Evolutionary conservation across 1,140 invertebrate genomes (phyloP).

Genomic region (Macrotrachela quadricornifera): DNA sequence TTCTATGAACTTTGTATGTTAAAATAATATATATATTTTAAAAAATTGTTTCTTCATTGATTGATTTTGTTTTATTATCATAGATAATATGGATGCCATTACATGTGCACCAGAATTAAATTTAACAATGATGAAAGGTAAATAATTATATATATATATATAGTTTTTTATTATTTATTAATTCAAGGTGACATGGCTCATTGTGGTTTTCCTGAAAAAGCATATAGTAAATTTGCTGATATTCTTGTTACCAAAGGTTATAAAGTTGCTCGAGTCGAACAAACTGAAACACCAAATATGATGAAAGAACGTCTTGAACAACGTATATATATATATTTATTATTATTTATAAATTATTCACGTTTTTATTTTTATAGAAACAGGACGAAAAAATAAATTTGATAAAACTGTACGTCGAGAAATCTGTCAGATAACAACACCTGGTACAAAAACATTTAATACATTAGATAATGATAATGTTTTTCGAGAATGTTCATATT

Average conservation of each 20-base stretch:
- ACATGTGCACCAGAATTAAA: conserved; percentile 67
- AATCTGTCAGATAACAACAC: conserved; percentile 68
- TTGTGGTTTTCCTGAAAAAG: conserved; percentile 81
- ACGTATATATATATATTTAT: conserved; percentile 51
- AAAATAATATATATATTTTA: too few species aligned
- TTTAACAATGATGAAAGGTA: conserved; percentile 76
- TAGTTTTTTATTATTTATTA: conserved; percentile 4
- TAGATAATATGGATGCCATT: conserved; percentile 84
- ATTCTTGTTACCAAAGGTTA: conserved; percentile 73
- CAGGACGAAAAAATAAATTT: too few species aligned
- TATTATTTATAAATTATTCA: too few species aligned
- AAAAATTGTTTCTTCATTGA: too few species aligned
- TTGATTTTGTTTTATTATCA: too few species aligned
- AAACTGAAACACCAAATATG: conserved; percentile 92
- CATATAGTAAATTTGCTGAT: conserved; percentile 64
- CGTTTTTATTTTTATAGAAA: too few species aligned
- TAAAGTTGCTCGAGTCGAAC: conserved; percentile 84
- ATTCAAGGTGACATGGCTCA: conserved; percentile 73
- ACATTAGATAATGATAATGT: conserved; percentile 6
- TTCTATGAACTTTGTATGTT: conserved; percentile 69
- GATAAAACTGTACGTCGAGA: too few species aligned
- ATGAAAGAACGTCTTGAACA: conserved; percentile 46
- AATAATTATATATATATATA: not conserved
- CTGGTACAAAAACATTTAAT: conserved; percentile 40
- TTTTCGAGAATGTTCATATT: not conserved